Evolutionary conservation across 2,113 vertebrate species (phyloP).

Genomic region (Ceyx cyanopectus): DNA sequence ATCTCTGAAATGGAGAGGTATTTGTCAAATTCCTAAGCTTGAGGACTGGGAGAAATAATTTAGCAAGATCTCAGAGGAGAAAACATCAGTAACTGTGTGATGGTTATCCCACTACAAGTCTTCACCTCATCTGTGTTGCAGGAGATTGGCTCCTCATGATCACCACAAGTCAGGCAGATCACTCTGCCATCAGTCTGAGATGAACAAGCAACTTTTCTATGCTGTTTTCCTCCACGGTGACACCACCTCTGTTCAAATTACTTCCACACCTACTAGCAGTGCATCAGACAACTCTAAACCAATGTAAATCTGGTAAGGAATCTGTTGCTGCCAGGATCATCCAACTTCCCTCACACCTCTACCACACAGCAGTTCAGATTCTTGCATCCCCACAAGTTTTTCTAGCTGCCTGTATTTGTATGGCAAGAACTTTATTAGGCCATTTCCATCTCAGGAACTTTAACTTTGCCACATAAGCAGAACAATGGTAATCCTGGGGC

Average conservation of each 20-base stretch:
- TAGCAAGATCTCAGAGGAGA: not conserved
- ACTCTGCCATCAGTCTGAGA: not conserved
- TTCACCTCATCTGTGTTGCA: not conserved
- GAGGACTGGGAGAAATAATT: not conserved
- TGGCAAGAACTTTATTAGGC: not conserved
- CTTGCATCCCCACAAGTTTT: accelerated
- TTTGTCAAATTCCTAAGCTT: not conserved
- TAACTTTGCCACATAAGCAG: not conserved
- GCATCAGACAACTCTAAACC: not conserved
- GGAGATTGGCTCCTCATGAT: not conserved
- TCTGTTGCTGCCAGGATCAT: not conserved
- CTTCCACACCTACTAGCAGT: not conserved
- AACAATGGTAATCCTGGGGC: not conserved
- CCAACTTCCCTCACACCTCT: not conserved
- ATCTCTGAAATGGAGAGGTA: not conserved
- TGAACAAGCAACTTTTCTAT: not conserved
- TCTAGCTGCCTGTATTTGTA: not conserved
- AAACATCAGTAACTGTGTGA: not conserved
- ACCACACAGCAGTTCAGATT: not conserved
- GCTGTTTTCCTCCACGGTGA: not conserved
- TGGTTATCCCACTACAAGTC: not conserved
- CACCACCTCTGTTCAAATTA: not conserved
- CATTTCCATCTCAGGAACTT: not conserved
- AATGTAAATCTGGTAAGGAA: not conserved
- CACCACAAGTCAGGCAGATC: not conserved